These are phyloP conservation scores for Dasysyrphus tricinctus DNA, from an alignment of 2,888 invertebrate species.

Conservation along the genomic window DNA sequence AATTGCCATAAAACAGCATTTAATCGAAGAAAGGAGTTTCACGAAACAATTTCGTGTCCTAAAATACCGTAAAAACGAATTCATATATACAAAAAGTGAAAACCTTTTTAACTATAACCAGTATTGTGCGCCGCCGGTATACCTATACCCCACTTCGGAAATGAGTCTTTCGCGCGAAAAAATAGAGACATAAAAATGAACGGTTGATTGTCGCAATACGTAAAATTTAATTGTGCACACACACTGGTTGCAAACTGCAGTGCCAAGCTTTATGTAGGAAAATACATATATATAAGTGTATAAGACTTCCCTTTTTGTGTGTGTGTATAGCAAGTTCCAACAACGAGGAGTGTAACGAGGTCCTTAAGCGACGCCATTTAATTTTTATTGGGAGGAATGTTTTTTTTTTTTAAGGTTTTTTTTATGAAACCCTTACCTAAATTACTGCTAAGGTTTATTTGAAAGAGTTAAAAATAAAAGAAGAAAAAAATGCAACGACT, in stretches of 20 bases:
- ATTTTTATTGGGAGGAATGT: conserved; percentile 53
- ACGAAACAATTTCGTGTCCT: conserved; percentile 65
- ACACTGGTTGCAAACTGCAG: conserved; percentile 58
- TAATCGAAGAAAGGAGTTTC: conserved; percentile 50
- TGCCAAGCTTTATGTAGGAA: conserved; percentile 21
- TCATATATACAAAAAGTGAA: conserved; percentile 20
- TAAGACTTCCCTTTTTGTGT: background rate
- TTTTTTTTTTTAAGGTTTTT: conserved; percentile 12
- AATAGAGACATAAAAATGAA: conserved; percentile 74
- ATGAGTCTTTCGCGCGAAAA: conserved; percentile 74
- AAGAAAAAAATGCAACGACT: conserved; percentile 2
- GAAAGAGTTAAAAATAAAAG: conserved; percentile 42
- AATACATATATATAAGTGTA: background rate
- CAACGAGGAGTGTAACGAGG: conserved; percentile 42
- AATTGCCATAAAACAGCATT: conserved; percentile 72
- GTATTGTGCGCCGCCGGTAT: background rate
- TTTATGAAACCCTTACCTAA: conserved; percentile 41
- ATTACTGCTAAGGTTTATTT: conserved; percentile 57
- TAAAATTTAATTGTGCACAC: conserved; percentile 72
- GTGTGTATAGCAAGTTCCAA: conserved; percentile 38
- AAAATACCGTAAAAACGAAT: conserved; percentile 54
- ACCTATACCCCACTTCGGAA: conserved; percentile 58
- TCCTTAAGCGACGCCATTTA: conserved; percentile 68
- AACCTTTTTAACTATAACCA: background rate
- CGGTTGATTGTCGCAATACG: conserved; percentile 73